Evolutionary conservation across 2,113 vertebrate genomes (phyloP), one percentile per base, ranked within the genome.

Genomic region (Micronycteris hirsuta): DNA sequence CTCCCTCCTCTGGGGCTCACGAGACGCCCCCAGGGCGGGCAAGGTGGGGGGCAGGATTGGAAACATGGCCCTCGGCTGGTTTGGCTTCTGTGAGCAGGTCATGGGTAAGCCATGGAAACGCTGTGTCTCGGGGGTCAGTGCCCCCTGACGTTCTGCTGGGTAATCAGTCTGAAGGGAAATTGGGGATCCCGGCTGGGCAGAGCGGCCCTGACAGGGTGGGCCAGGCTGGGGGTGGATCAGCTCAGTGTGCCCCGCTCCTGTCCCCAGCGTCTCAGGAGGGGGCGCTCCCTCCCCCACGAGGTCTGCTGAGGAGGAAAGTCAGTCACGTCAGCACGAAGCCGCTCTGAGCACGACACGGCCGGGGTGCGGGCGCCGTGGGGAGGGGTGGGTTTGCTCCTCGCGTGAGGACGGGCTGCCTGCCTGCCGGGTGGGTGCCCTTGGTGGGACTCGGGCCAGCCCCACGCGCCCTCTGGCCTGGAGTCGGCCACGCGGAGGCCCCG

Each of bases 41-140:
- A 56, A 73, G 28, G 85, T n/a, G 33, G 41, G 24, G 88, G 45
- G 58, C 41, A 76, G 77, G 88, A 81, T 81, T 20, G 28, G 41
- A 54, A 93, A 82, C 19, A 38, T 22, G 10, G 52, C 76, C 82
- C 61, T 70, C 11, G 11, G 22, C 70, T 54, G 81, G 81, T 92
- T 96, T 77, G 89, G 65, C 52, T 56, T 87, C 83, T 68, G 33
- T 70, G 70, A 96, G 49, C 43, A 89, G 84, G 19, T 63, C 77
- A 87, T 61, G 61, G 49, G 22, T 19, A 83, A 61, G 41, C 41
- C 45, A 81, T 73, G 58, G 73, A 70, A 36, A 56, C 1, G 4
- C 45, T 7, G 26, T 47, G 70, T 10, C 63, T 70, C 5, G 8
- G 49, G 17, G 80, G 26, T 28, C 52, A 67, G 36, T 1, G 20